Evolutionary conservation across 2,888 invertebrate genomes (phyloP).

Genomic region (Epirrhoe tristata): DNA sequence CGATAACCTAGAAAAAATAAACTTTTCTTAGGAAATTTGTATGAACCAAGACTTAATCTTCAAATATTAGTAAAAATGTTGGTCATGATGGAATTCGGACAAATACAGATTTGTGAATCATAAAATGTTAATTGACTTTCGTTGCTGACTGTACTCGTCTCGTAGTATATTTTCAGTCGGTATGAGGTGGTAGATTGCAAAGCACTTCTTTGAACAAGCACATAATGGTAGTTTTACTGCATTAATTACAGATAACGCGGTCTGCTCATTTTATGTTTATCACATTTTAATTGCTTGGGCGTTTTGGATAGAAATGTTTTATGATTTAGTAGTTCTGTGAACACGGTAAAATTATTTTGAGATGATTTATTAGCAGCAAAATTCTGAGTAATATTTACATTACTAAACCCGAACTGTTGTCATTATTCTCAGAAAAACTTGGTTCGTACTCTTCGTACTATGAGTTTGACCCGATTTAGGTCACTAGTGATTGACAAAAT

Average conservation of each 20-base stretch:
- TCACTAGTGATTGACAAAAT: not conserved
- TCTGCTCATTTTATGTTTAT: constrained; percentile 64
- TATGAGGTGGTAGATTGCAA: constrained; percentile 16
- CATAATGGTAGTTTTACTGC: constrained; percentile 73
- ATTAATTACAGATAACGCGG: constrained; percentile 67
- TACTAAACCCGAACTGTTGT: constrained; percentile 1
- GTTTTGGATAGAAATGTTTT: constrained; percentile 40
- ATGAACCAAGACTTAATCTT: too few species aligned
- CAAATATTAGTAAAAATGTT: too few species aligned
- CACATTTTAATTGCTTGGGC: constrained; percentile 60
- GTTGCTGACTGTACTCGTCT: too few species aligned
- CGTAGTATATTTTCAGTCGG: constrained; percentile 7
- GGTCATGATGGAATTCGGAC: too few species aligned
- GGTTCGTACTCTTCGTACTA: not conserved
- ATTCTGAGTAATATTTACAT: constrained; percentile 7
- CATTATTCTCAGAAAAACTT: not conserved
- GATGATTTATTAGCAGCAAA: constrained; percentile 12
- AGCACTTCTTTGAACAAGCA: constrained; percentile 43
- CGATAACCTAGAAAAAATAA: too few species aligned
- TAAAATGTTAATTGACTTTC: too few species aligned
- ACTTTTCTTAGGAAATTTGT: too few species aligned
- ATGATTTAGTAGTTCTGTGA: constrained; percentile 37
- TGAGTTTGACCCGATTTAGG: not conserved
- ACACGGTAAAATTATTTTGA: constrained; percentile 19
- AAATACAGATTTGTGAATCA: too few species aligned